phyloP scores from a whole-genome alignment of 2,113 vertebrate genomes.

The Vicugna pacos region DNA sequence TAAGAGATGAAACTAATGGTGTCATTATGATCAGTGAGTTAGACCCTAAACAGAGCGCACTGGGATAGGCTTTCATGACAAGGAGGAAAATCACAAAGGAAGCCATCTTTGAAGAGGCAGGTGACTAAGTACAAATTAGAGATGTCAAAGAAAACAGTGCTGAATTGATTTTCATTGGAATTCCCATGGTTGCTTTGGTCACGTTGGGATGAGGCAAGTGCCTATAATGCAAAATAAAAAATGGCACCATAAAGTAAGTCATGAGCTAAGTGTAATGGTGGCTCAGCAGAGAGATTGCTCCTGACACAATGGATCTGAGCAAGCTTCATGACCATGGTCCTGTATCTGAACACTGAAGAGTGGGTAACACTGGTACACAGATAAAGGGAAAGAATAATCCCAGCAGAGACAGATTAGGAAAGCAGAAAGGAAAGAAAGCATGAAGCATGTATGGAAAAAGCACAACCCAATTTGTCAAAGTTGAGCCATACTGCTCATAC shows the following conservation, averaged over 20 bases:
- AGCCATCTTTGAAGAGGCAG: constrained; percentile 29
- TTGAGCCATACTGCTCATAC: background rate
- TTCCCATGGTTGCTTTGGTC: background rate
- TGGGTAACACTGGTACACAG: background rate
- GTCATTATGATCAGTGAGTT: constrained; percentile 63
- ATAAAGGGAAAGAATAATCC: background rate
- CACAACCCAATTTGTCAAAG: background rate
- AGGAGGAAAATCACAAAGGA: constrained; percentile 64
- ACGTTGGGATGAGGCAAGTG: constrained; percentile 11
- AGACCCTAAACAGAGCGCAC: constrained; percentile 43
- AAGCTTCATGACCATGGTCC: background rate
- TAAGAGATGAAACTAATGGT: constrained; percentile 47
- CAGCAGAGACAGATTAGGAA: background rate
- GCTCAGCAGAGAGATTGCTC: background rate
- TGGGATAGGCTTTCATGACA: constrained; percentile 33
- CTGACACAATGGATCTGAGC: background rate
- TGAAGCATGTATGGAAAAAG: background rate
- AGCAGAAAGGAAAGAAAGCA: background rate
- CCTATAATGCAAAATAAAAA: background rate
- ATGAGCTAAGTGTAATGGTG: background rate
- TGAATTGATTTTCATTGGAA: constrained; percentile 14
- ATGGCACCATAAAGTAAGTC: background rate
- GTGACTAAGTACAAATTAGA: constrained; percentile 53
- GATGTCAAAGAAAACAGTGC: constrained; percentile 48
- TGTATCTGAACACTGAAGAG: background rate